phyloP scores from a whole-genome alignment of 2,888 invertebrate genomes.

The Drosophila engyochracea region DNA sequence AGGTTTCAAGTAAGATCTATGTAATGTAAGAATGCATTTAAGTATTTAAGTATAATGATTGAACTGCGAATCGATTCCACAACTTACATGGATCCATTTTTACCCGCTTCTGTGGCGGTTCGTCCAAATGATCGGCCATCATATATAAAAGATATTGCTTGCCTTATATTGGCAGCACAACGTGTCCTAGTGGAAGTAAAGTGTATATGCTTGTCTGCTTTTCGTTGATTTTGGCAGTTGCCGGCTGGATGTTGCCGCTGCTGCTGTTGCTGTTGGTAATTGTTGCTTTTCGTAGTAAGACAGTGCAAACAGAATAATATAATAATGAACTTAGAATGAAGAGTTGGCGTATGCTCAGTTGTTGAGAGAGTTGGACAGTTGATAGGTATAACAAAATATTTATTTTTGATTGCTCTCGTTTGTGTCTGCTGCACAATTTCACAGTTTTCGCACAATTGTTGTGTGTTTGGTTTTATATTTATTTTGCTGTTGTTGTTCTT shows the following conservation, averaged over 20 bases:
- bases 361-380: slow-evolving; percentile 16
- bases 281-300: slow-evolving; percentile 5
- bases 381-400: background rate
- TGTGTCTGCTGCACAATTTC: background rate
- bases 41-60: background rate
- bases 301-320: slow-evolving; percentile 29
- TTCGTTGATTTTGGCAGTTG: background rate
- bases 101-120: slow-evolving; percentile 98
- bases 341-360: slow-evolving; percentile 7
- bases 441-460: background rate
- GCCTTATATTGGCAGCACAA: slow-evolving; percentile 45
- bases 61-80: background rate
- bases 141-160: slow-evolving; percentile 77
- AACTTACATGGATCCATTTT: slow-evolving; percentile 88
- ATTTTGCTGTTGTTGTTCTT: slow-evolving; percentile 22
- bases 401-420: background rate
- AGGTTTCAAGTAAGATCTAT: background rate
- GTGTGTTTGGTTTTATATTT: slow-evolving; percentile 1
- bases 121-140: slow-evolving; percentile 98
- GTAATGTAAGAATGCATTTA: background rate
- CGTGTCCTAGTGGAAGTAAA: slow-evolving; percentile 26
- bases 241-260: background rate
- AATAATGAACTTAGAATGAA: slow-evolving; percentile 21
- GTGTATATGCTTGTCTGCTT: background rate
- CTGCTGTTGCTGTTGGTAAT: background rate